Evolutionary conservation across 2,797 vertebrate genomes (phyloP).

Genomic region (Saguinus oedipus): DNA sequence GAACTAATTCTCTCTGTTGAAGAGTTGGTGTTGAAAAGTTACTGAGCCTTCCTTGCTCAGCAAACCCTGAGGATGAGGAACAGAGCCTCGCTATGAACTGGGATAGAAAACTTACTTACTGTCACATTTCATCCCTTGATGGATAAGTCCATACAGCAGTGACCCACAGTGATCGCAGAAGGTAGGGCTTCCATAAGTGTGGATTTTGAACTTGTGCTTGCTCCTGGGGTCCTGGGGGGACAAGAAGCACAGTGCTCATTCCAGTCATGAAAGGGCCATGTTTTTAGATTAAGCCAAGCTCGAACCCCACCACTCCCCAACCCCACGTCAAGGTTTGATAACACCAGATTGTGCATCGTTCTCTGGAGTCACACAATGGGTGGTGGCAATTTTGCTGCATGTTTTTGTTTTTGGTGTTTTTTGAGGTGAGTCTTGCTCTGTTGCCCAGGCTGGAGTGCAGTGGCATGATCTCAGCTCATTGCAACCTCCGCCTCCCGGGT

Average conservation of each 20-base stretch:
- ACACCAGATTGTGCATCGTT: accelerated
- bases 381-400: not conserved
- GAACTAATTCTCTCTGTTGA: not conserved
- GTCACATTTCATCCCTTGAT: conserved; percentile 99
- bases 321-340: accelerated
- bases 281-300: not conserved
- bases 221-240: conserved; percentile 93
- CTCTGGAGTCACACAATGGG: not conserved
- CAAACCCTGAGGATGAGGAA: accelerated
- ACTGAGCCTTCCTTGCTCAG: too few relatives aligned
- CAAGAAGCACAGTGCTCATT: not conserved
- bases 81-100: not conserved
- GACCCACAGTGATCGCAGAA: conserved; percentile 99
- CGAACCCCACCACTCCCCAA: not conserved
- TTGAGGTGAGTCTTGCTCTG: not conserved
- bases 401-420: not conserved
- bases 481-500: not conserved
- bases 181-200: conserved; percentile 96
- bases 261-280: not conserved
- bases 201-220: conserved; percentile 99
- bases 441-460: not conserved
- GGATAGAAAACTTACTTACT: conserved; percentile 88
- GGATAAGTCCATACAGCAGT: conserved; percentile 95
- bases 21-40: not conserved
- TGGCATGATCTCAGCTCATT: not conserved